Base-by-base conservation (phyloP, 2,888 invertebrate genomes). In the Eupithecia vulgata region DNA sequence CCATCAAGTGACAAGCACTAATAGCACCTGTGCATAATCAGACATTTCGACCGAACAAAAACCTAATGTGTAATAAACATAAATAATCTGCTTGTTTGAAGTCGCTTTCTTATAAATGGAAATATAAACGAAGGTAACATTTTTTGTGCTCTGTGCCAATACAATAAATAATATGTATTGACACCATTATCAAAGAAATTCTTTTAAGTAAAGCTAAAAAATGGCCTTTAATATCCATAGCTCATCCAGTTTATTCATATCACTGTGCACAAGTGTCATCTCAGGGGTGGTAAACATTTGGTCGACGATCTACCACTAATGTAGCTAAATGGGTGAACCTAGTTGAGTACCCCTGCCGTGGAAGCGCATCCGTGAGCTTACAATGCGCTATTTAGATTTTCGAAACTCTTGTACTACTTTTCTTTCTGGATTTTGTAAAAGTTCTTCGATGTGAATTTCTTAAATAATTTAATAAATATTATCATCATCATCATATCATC, bases 291-390 rank as follows among this genome's bases (percentile, higher is more conserved):
- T 76, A 78, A 77, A 78, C 76, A 79, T 76, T 77, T 76, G 73
- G 74, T 78, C 70, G 74, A 72, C 76, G 75, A 76, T 75, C 75
- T 71, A 68, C 72, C 74, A 75, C 73, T 79, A 80, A 80, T 80
- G 79, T 79, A 80, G 76, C 78, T 78, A 79, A 79, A 80, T 76
- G 78, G 76, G 79, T 77, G 77, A 76, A 79, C 75, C 76, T 75
- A 76, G 71, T 77, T 75, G 76, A 75, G 77, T 66, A 73, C 74
- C 74, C 61, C 72, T 71, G 70, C 73, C 66, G 67, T 70, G 68
- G 68, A 76, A 76, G 72, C 69, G 66, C 70, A 68, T 42, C 45
- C 42, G 21, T 42, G 75, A 67, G 73, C 68, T 74, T 77, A 79
- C 72, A 71, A 73, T 74, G 74, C 72, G 70, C 61, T 70, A 74